Percentiles rank a stretch among this genome's conserved stretches.
These are phyloP conservation scores for Meandrusa payeni DNA, from an alignment of 2,888 invertebrate species.

Conservation along the genomic window DNA sequence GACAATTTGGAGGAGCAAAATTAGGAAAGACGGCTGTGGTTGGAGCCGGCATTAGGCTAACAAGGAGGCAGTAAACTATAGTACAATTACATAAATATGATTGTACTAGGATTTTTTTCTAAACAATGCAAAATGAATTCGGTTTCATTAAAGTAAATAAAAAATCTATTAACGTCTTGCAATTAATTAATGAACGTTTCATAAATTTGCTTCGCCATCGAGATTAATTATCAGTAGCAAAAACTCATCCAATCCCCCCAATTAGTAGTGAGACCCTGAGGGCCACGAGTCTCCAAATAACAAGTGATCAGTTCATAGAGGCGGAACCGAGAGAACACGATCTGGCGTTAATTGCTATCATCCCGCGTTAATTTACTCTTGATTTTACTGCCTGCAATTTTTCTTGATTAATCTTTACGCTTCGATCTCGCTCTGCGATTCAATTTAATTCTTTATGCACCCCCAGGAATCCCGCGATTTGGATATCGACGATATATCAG, in stretches of 20 bases:
- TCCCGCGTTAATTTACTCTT: constrained; percentile 13
- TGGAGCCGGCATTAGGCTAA: too few species aligned
- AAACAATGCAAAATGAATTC: too few species aligned
- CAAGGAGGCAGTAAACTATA: too few species aligned
- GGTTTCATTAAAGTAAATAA: too few species aligned
- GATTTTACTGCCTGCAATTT: constrained; percentile 21
- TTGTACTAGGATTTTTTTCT: too few species aligned
- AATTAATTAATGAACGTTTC: background rate
- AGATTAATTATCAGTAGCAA: constrained; percentile 3
- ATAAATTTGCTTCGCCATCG: background rate
- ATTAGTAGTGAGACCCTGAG: constrained; percentile 12
- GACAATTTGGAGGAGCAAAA: too few species aligned
- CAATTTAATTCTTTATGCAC: too few species aligned
- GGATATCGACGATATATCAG: too few species aligned
- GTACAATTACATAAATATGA: too few species aligned
- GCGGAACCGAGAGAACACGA: constrained; percentile 19
- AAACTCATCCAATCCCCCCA: constrained; percentile 7
- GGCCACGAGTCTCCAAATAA: constrained; percentile 11
- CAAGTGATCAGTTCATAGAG: constrained; percentile 21
- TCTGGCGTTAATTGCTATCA: constrained; percentile 22
- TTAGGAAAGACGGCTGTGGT: too few species aligned
- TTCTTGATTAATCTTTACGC: constrained; percentile 9
- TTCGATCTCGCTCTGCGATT: background rate
- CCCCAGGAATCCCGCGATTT: too few species aligned
- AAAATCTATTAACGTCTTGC: background rate